A percentile compares a stretch with the other conserved stretches of the same genome.
Conservation (phyloP, 2,888 invertebrate genomes). For the Epiblema foenella region DNA sequence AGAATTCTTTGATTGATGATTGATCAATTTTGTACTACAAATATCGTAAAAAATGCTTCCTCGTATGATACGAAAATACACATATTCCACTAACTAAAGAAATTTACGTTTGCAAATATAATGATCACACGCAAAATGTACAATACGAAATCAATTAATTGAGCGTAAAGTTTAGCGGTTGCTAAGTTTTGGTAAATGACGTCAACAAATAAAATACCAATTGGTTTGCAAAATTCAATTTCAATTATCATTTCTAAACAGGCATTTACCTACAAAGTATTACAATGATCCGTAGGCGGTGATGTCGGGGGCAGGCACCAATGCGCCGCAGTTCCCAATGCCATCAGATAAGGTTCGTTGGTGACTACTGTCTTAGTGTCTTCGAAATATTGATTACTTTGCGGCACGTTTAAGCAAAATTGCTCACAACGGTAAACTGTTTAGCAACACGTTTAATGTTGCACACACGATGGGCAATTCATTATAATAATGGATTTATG, state of each 20-base stretch:
- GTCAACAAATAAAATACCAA: conserved; percentile 32
- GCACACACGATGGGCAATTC: conserved; percentile 11
- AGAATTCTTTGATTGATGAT: conserved; percentile 36
- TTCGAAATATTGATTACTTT: conserved; percentile 65
- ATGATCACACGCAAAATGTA: neutral
- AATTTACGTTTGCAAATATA: neutral
- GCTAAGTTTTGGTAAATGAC: conserved; percentile 19
- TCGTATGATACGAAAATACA: neutral
- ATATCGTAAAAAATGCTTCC: neutral
- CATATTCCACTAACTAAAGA: neutral
- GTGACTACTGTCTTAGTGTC: conserved; percentile 65
- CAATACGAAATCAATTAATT: conserved; percentile 5
- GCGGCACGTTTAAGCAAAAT: conserved; percentile 47
- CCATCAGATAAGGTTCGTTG: conserved; percentile 66
- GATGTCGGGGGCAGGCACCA: conserved; percentile 73
- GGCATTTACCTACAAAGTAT: conserved; percentile 56
- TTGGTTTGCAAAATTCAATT: conserved; percentile 36
- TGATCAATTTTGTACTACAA: conserved; percentile 11
- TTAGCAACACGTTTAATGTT: conserved; percentile 32
- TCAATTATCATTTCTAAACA: conserved; percentile 39
- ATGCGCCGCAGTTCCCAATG: conserved; percentile 67
- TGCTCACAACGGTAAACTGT: conserved; percentile 4
- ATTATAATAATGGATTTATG: conserved; percentile 1
- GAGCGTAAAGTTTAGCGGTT: neutral
- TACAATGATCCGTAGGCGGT: conserved; percentile 62